Evolutionary conservation across 2,113 vertebrate species (phyloP).

Genomic region (Opisthocomus hoazin): DNA sequence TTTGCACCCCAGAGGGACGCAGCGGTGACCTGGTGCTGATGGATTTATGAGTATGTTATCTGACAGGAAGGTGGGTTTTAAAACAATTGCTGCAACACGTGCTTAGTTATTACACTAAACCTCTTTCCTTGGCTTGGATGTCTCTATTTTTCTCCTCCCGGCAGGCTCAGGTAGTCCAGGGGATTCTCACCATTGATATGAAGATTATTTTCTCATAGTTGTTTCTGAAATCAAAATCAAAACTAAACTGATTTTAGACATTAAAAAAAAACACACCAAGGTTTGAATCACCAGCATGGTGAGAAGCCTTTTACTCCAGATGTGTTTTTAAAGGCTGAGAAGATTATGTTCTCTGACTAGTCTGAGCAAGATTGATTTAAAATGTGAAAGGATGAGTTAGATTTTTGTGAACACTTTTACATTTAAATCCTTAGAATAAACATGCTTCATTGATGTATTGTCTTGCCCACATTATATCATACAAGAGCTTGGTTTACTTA

Average conservation of each 20-base stretch:
- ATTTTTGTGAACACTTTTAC: not conserved
- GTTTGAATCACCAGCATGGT: not conserved
- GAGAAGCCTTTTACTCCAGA: not conserved
- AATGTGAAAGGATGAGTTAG: not conserved
- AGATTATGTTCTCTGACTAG: constrained; percentile 1
- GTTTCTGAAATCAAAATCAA: not conserved
- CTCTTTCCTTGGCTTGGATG: not conserved
- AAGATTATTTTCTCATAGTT: not conserved
- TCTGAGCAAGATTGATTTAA: not conserved
- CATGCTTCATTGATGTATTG: not conserved
- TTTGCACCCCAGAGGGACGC: not conserved
- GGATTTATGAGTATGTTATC: constrained; percentile 57
- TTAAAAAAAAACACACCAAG: not conserved
- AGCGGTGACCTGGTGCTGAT: constrained; percentile 58
- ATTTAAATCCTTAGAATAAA: constrained; percentile 3
- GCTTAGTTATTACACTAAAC: constrained; percentile 4
- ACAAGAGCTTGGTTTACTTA: not conserved
- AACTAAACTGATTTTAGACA: not conserved
- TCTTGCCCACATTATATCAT: not conserved
- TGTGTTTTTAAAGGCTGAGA: not conserved
- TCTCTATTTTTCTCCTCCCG: not conserved
- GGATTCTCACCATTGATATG: not conserved
- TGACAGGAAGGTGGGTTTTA: constrained; percentile 54
- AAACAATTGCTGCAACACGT: constrained; percentile 3
- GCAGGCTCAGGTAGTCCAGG: not conserved